Evolutionary conservation across 2,888 invertebrate species (phyloP).

Genomic region (Heliconius sara): DNA sequence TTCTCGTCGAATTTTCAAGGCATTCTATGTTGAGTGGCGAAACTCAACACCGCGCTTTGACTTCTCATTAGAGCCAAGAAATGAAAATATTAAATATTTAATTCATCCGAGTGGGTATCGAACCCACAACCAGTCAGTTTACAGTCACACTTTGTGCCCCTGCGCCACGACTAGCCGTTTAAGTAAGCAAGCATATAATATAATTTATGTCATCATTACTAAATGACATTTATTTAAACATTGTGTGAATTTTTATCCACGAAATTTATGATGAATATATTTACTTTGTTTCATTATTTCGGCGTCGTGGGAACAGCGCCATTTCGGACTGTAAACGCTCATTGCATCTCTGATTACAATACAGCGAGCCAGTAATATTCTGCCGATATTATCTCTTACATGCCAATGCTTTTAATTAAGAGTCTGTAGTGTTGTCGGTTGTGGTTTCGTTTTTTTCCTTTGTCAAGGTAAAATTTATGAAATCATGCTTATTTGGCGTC

Average conservation of each 20-base stretch:
- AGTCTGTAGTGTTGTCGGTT: conserved; percentile 21
- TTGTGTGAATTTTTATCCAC: conserved; percentile 6
- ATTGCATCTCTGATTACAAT: conserved; percentile 36
- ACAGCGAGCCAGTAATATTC: conserved; percentile 40
- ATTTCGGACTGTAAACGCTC: conserved; percentile 31
- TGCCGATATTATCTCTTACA: conserved; percentile 37
- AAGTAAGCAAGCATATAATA: conserved; percentile 3
- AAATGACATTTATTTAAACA: conserved; percentile 7
- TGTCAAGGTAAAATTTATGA: conserved; percentile 22
- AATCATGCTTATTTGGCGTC: not conserved
- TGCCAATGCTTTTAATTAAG: conserved; percentile 39
- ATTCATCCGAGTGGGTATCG: too few relatives aligned
- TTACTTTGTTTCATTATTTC: conserved; percentile 22
- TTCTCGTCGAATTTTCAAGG: too few relatives aligned
- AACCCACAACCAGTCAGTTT: too few relatives aligned
- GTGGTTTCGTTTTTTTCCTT: conserved; percentile 12
- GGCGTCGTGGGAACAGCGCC: conserved; percentile 36
- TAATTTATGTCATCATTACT: conserved; percentile 1
- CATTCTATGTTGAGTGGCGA: too few relatives aligned
- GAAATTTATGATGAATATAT: conserved; percentile 24
- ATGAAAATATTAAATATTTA: too few relatives aligned
- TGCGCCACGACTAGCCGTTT: too few relatives aligned
- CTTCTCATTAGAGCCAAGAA: too few relatives aligned
- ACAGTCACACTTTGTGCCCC: too few relatives aligned
- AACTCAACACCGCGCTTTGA: too few relatives aligned